A percentile compares a stretch with the other conserved stretches of the same genome.
Conservation (phyloP, 2,888 invertebrate species). For the Ischnus inquisitorius region DNA sequence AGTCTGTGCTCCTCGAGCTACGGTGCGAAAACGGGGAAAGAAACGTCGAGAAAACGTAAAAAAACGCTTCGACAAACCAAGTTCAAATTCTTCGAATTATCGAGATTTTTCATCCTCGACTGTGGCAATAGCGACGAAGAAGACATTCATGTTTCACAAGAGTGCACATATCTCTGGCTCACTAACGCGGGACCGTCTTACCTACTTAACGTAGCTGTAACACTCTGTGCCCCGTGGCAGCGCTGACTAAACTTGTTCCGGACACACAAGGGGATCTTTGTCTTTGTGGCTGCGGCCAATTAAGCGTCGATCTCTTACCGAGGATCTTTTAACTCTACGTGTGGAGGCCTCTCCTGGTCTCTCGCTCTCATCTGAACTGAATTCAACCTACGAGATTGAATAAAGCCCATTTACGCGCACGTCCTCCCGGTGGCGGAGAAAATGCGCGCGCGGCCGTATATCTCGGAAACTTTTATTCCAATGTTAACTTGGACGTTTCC, state of each 20-base stretch:
- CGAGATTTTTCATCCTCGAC: background rate
- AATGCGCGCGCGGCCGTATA: background rate
- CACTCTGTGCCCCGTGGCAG: conserved; percentile 16
- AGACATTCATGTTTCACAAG: background rate
- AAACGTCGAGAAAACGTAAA: background rate
- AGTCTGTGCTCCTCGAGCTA: no score
- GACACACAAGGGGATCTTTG: conserved; percentile 78
- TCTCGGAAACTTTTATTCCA: conserved; percentile 11
- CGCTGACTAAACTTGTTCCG: conserved; percentile 76
- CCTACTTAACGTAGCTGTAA: conserved; percentile 47
- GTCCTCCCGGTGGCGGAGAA: conserved; percentile 38
- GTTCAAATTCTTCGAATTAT: background rate
- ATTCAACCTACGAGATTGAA: conserved; percentile 44
- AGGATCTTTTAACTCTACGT: conserved; percentile 69
- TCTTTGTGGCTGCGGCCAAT: conserved; percentile 79
- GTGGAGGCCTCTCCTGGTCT: conserved; percentile 43
- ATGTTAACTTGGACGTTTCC: background rate
- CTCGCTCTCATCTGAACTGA: conserved; percentile 15
- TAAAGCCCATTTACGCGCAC: conserved; percentile 60
- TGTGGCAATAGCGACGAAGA: background rate
- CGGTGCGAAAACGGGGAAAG: background rate
- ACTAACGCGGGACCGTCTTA: conserved; percentile 6
- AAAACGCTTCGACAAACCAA: background rate
- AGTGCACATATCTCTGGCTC: background rate
- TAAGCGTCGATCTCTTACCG: conserved; percentile 76